Evolutionary conservation across 1,140 invertebrate genomes (phyloP), one percentile per base, ranked within the genome.

Genomic region (Bemisia tabaci): DNA sequence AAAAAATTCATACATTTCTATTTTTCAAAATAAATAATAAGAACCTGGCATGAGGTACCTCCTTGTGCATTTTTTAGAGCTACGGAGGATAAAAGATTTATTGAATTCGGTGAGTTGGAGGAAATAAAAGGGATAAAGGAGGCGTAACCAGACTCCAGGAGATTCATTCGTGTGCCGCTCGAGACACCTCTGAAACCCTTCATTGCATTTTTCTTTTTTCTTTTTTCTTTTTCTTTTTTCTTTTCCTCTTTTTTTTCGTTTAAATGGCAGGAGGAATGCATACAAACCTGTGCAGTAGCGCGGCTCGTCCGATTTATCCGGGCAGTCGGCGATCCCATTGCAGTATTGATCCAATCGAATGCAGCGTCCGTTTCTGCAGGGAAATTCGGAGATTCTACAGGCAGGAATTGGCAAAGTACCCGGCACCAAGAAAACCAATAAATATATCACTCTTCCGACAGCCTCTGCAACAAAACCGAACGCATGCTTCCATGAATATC

Each of bases 261-360:
- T n/a, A n/a, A 48, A 48, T 48, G 33, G 33, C 5, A 48, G 33
- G 33, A 9, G 33, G 17, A 26, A 27, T 59, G n/a, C n/a, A n/a
- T 60, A 77, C 79, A 79, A 75, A 88, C 86, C 85, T 74, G 89
- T 89, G 75, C 91, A 94, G 72, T 85, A 84, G 65, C 82, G 76
- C 22, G 90, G 90, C 77, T 94, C 91, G 76, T 94, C 91, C 68
- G 87, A 90, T 64, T 82, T 81, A 78, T 93, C 91, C 17, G 85
- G 84, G 74, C 91, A 94, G 76, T 94, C 89, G 74, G 90, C 83
- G 69, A 78, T 78, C 27, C 89, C 90, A 76, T 94, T 90, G 77
- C 92, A 94, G 75, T 88, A 94, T 67, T 85, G 83, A 76, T 93
- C 90, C 62, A 89, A 81, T n/a, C 88, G 85, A 69, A 94, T 83